Percentiles rank a stretch among this genome's conserved stretches.
These are phyloP conservation scores for Oenanthe oenanthe DNA, from an alignment of 2,113 vertebrate species.

Conservation along the genomic window DNA sequence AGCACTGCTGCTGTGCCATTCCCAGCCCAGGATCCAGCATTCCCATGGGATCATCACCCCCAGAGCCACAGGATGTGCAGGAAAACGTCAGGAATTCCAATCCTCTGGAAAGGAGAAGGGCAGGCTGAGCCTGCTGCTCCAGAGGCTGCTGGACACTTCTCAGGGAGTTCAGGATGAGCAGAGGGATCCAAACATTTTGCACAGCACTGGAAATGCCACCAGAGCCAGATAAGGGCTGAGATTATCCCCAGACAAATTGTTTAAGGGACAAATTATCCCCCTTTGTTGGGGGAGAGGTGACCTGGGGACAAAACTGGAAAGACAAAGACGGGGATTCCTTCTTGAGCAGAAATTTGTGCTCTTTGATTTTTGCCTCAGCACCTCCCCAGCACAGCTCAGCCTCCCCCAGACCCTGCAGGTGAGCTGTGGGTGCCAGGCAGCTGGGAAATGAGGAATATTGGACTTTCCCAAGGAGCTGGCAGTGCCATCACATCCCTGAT, in stretches of 20 bases:
- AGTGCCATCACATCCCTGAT: background rate
- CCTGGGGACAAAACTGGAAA: background rate
- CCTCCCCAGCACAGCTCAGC: background rate
- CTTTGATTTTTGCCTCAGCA: background rate
- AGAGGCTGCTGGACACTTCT: background rate
- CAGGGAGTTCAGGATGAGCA: background rate
- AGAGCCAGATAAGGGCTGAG: background rate
- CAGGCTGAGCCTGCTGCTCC: background rate
- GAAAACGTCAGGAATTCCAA: background rate
- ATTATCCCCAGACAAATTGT: background rate
- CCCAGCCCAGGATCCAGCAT: background rate
- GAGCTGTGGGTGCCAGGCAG: background rate
- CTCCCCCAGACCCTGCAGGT: background rate
- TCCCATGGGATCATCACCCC: background rate
- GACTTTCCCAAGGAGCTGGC: background rate
- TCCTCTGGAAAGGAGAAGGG: background rate
- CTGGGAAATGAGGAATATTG: background rate
- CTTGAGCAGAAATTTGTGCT: background rate
- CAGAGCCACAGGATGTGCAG: background rate
- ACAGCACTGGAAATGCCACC: background rate
- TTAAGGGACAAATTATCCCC: background rate
- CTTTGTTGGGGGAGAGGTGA: background rate
- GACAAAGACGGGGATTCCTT: background rate
- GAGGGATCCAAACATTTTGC: accelerated
- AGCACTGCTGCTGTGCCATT: background rate